A percentile compares a stretch with the other conserved stretches of the same genome.
phyloP scores from a whole-genome alignment of 2,113 vertebrate genomes.

The Hydropotes inermis region DNA sequence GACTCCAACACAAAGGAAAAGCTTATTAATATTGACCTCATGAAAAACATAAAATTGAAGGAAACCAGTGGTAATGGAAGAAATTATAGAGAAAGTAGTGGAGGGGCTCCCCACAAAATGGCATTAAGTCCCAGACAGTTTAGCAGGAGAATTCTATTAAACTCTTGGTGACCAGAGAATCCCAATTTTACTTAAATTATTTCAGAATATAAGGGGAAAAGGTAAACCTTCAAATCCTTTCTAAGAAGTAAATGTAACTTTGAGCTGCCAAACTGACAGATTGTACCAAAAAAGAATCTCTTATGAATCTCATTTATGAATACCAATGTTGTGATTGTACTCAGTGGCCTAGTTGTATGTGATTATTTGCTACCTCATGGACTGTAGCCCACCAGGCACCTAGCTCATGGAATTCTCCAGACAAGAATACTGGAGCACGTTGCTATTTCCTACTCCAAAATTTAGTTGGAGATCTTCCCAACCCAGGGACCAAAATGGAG shows the following conservation, averaged over 20 bases:
- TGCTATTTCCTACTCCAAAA: background rate
- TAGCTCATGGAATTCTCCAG: background rate
- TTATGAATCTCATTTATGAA: background rate
- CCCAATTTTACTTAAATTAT: background rate
- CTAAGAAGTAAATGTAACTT: background rate
- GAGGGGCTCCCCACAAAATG: background rate
- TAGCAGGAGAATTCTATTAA: background rate
- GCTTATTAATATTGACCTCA: background rate
- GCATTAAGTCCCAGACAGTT: background rate
- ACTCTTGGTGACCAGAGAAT: background rate
- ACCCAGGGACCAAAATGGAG: background rate
- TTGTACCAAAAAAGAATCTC: background rate
- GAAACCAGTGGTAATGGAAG: background rate
- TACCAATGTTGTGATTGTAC: background rate
- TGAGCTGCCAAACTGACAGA: background rate
- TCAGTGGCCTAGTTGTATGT: background rate
- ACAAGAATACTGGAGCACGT: background rate
- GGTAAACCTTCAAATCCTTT: background rate
- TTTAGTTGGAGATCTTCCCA: background rate
- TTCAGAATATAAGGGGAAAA: background rate
- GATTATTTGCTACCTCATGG: too few species aligned
- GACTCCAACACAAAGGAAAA: background rate
- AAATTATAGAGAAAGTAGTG: background rate
- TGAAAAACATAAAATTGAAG: background rate
- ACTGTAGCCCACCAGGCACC: background rate